Conservation (phyloP, 2,888 invertebrate genomes). For the Teleogryllus oceanicus region DNA sequence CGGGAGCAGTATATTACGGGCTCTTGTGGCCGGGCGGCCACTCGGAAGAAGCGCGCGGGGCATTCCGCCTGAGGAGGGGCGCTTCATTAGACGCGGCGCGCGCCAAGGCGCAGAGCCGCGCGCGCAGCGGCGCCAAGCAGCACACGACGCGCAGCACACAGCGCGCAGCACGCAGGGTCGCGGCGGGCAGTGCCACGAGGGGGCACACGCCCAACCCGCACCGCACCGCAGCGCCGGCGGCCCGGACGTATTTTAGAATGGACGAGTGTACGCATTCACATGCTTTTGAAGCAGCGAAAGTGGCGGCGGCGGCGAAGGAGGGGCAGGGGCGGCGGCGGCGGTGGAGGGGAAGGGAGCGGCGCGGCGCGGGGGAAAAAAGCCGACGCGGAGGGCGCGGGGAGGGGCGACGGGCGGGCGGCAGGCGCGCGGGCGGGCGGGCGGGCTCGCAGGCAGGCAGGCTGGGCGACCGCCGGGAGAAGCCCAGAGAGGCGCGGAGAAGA, state of each 20-base stretch:
- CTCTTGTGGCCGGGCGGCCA: no score
- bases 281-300: constrained; percentile 10
- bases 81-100: neutral
- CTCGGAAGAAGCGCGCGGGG: neutral
- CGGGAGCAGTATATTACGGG: no score
- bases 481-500: neutral
- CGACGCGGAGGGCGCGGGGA: neutral
- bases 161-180: no score
- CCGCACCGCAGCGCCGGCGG: neutral
- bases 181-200: no score
- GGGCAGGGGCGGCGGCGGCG: neutral
- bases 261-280: constrained; percentile 7
- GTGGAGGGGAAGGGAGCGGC: neutral
- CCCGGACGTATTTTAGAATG: neutral
- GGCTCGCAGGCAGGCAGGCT: neutral
- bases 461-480: neutral
- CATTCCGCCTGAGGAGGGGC: neutral
- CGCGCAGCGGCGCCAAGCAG: no score
- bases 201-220: neutral
- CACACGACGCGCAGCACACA: no score
- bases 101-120: no score
- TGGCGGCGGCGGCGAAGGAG: neutral
- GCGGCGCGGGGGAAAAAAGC: neutral
- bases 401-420: neutral
- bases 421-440: neutral